Base-by-base conservation (phyloP, 1,140 invertebrate species). In the Lepidurus apus region DNA sequence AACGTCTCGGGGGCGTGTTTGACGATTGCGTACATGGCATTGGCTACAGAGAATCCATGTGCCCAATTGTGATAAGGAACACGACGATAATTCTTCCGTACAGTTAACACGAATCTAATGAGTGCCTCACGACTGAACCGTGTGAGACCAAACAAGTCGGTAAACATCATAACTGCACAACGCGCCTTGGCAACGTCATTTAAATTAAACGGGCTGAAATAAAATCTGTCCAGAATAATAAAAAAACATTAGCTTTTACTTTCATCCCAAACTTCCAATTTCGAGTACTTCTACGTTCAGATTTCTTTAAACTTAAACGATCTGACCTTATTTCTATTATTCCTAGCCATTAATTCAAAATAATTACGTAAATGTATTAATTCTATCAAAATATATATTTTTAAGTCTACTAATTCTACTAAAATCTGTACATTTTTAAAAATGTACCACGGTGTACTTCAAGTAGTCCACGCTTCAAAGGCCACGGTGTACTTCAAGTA, bases 61-160 rank as follows among this genome's bases (percentile, higher is more conserved):
- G 90, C 90, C 90, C 93, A 95, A 85, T 95, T 95, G 84, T 95
- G 93, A 83, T 94, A 94, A 0, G 91, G 91, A 0, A 95, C 92
- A 43, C 89, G 86, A 34, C 93, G 85, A 83, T 95, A 95, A 85
- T 95, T 95, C 83, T 93, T 95, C 82, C 89, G 88, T 0, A 95
- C 92, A 0, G 93, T 95, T 78, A 95, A 83, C 7, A 90, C 89
- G 83, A 95, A 95, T 77, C 90, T 85, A 34, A 91, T 88, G 47
- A 95, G 84, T 74, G 88, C 88, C 76, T 86, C 86, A 21, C 86
- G 82, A 81, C 91, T 89, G 82, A 91, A 93, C 80, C 88, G 86
- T 1, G 85, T 83, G 26, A 88, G 78, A 7, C 87, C 87, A 82
- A 93, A 93, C 5, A 95, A 86, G 82, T 93, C 91, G 21, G 88